phyloP scores from a whole-genome alignment of 2,113 vertebrate species.

The Regulus satrapa region DNA sequence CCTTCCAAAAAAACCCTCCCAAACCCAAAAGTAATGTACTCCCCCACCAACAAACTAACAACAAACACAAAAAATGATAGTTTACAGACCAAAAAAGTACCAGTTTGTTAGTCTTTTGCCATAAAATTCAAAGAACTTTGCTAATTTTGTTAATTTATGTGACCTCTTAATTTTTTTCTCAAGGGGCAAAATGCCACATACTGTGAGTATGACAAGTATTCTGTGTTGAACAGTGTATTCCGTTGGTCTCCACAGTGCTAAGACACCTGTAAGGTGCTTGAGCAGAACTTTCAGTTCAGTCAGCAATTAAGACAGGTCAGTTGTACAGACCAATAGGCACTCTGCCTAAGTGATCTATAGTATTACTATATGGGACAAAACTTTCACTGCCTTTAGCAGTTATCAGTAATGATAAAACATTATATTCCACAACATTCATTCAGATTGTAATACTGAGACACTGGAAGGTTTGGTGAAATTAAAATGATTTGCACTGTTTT shows the following conservation, averaged over 20 bases:
- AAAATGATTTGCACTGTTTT: background rate
- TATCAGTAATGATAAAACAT: background rate
- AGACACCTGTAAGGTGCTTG: background rate
- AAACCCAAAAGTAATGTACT: background rate
- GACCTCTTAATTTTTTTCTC: background rate
- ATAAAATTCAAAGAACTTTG: background rate
- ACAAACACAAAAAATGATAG: background rate
- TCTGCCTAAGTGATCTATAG: background rate
- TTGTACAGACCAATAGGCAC: background rate
- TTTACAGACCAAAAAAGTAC: background rate
- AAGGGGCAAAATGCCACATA: background rate
- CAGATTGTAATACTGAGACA: background rate
- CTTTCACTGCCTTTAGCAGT: background rate
- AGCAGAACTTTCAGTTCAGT: background rate
- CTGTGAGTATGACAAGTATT: background rate
- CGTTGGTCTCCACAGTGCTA: fast-evolving
- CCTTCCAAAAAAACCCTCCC: fast-evolving
- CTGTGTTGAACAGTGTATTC: background rate
- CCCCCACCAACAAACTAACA: background rate
- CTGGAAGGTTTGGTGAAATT: background rate
- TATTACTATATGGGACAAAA: background rate
- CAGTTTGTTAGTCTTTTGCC: background rate
- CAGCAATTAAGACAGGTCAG: background rate
- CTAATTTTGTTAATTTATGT: background rate
- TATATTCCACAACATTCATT: background rate